These are phyloP conservation scores for Euclidia mi DNA, from an alignment of 2,888 invertebrate genomes.

Conservation along the genomic window DNA sequence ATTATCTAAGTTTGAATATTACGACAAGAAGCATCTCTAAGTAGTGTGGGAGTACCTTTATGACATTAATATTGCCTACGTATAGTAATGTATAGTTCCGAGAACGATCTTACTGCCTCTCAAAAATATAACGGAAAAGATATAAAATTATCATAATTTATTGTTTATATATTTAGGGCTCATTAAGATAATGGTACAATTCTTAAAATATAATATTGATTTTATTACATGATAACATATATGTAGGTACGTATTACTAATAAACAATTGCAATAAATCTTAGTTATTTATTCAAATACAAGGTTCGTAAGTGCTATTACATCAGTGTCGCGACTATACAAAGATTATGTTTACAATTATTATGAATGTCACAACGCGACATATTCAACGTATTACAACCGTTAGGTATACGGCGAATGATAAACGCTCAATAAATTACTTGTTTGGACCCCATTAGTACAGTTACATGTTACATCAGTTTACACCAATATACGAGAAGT, in stretches of 20 bases:
- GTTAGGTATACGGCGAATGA: constrained; percentile 39
- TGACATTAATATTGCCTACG: constrained; percentile 65
- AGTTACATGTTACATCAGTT: constrained; percentile 53
- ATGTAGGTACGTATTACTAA: constrained; percentile 20
- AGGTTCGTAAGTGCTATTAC: constrained; percentile 21
- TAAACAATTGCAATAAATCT: constrained; percentile 37
- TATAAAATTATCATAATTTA: constrained; percentile 60
- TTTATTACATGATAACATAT: constrained; percentile 30
- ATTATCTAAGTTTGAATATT: constrained; percentile 49
- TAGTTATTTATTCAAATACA: constrained; percentile 18
- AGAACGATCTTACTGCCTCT: constrained; percentile 65
- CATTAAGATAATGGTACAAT: constrained; percentile 46
- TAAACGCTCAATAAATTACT: constrained; percentile 49
- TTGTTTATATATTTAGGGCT: constrained; percentile 51
- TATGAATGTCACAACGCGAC: constrained; percentile 25
- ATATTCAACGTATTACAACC: constrained; percentile 29
- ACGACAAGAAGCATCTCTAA: constrained; percentile 56
- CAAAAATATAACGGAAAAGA: constrained; percentile 64
- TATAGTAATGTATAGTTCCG: constrained; percentile 69
- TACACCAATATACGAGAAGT: constrained; percentile 67
- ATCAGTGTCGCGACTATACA: constrained; percentile 23
- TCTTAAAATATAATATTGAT: constrained; percentile 18
- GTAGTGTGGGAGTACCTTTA: constrained; percentile 71
- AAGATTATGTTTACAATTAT: constrained; percentile 26
- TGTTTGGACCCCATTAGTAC: constrained; percentile 60